Conservation (phyloP, 2,888 invertebrate genomes). For the Merodon equestris region DNA sequence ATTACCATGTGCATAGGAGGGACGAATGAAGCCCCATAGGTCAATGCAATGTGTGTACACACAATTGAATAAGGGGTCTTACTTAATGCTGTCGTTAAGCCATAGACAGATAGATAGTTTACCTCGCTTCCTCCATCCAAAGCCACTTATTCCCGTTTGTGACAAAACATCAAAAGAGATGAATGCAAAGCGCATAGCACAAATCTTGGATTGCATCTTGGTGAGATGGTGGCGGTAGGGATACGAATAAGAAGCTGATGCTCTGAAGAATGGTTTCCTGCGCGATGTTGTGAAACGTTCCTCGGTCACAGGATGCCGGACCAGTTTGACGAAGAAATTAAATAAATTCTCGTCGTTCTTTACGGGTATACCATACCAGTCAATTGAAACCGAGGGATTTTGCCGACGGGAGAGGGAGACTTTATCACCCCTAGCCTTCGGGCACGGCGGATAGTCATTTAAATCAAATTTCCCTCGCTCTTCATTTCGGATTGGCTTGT, state of each 20-base stretch:
- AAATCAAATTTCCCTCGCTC: conserved; percentile 30
- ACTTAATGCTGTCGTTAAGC: conserved; percentile 56
- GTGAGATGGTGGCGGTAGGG: background rate
- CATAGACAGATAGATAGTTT: conserved; percentile 30
- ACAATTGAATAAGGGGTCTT: conserved; percentile 59
- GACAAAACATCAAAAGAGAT: conserved; percentile 20
- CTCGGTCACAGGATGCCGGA: conserved; percentile 49
- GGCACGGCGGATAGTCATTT: conserved; percentile 11
- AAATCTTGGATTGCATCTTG: conserved; percentile 29
- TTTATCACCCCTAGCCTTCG: background rate
- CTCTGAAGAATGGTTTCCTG: conserved; percentile 61
- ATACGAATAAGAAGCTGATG: conserved; percentile 21
- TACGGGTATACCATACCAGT: conserved; percentile 7
- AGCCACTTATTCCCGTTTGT: conserved; percentile 2
- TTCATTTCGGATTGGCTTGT: too few relatives aligned
- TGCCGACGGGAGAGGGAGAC: conserved; percentile 1
- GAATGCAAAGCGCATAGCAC: conserved; percentile 34
- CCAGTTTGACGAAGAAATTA: conserved; percentile 56
- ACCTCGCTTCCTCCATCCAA: background rate
- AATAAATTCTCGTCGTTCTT: conserved; percentile 47
- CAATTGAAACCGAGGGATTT: conserved; percentile 20
- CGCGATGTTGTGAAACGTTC: conserved; percentile 27
- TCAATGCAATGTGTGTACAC: conserved; percentile 58
- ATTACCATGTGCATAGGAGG: conserved; percentile 3
- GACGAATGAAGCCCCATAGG: conserved; percentile 40